Percentiles rank a stretch among this genome's conserved stretches.
Evolutionary conservation across 2,797 vertebrate species (phyloP).

Genomic region (Coreius guichenoti): DNA sequence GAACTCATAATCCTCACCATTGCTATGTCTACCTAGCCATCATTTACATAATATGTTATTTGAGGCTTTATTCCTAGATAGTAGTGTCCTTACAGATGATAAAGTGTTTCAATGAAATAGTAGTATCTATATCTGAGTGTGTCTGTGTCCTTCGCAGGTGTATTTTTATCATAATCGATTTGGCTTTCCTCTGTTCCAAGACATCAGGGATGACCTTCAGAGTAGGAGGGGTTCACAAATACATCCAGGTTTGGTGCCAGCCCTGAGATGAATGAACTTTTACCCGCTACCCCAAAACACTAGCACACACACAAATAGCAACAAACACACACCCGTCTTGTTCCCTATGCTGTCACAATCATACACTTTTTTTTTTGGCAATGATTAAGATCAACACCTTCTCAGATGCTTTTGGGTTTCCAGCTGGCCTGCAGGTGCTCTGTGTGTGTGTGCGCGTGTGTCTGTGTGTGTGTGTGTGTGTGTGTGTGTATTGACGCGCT

Average conservation of each 20-base stretch:
- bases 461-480: conserved; percentile 20
- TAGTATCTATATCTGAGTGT: conserved; percentile 35
- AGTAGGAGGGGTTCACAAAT: conserved; percentile 70
- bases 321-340: conserved; percentile 34
- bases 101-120: conserved; percentile 4
- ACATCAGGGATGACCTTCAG: conserved; percentile 78
- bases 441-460: conserved; percentile 27
- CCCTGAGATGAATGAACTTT: neutral
- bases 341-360: conserved; percentile 27
- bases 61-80: conserved; percentile 10
- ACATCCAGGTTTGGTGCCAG: conserved; percentile 26
- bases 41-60: neutral
- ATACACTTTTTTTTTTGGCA: conserved; percentile 11
- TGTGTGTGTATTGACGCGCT: conserved; percentile 77
- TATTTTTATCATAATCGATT: conserved; percentile 83
- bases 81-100: neutral
- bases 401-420: conserved; percentile 26
- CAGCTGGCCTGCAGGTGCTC: conserved; percentile 47
- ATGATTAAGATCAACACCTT: conserved; percentile 39
- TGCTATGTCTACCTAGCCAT: neutral
- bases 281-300: neutral
- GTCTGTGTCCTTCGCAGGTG: conserved; percentile 65
- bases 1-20: neutral
- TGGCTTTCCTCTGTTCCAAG: conserved; percentile 64
- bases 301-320: conserved; percentile 21